Evolutionary conservation across 1,140 invertebrate genomes (phyloP).

Genomic region (Melipona quadrifasciata): DNA sequence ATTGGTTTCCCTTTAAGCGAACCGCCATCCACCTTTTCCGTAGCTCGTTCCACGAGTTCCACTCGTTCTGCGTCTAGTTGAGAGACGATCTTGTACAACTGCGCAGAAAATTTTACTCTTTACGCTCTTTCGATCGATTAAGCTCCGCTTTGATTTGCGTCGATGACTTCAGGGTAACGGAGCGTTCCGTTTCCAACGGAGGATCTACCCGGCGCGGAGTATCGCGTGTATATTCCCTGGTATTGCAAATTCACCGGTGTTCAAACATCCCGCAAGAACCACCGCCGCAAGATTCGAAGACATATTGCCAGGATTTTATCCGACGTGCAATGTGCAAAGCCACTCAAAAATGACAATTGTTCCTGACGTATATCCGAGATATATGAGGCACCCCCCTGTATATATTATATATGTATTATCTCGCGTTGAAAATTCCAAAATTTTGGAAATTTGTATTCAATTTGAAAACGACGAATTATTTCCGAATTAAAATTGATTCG

Average conservation of each 20-base stretch:
- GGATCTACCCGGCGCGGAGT: neutral
- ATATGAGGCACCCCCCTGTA: neutral
- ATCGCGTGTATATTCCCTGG: neutral
- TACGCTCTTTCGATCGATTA: neutral
- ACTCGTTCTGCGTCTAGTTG: neutral
- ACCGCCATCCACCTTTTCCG: neutral
- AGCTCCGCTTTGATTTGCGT: neutral
- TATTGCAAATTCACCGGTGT: neutral
- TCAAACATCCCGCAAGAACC: neutral
- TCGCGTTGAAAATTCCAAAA: neutral
- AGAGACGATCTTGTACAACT: neutral
- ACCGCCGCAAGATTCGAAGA: neutral
- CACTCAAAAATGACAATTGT: conserved; percentile 29
- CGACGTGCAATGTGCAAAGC: conserved; percentile 28
- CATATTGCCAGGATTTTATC: conserved; percentile 24
- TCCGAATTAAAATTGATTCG: neutral
- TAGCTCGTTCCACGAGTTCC: neutral
- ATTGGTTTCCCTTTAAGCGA: conserved; percentile 39
- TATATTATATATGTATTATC: neutral
- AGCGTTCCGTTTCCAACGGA: too few species aligned
- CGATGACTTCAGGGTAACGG: neutral
- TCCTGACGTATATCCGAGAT: conserved; percentile 22
- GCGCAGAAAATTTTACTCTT: neutral
- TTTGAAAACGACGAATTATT: neutral
- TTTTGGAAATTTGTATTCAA: neutral